Evolutionary conservation across 2,797 vertebrate species (phyloP), one percentile per base, ranked within the genome.

Genomic region (Eupleurogrammus muticus): DNA sequence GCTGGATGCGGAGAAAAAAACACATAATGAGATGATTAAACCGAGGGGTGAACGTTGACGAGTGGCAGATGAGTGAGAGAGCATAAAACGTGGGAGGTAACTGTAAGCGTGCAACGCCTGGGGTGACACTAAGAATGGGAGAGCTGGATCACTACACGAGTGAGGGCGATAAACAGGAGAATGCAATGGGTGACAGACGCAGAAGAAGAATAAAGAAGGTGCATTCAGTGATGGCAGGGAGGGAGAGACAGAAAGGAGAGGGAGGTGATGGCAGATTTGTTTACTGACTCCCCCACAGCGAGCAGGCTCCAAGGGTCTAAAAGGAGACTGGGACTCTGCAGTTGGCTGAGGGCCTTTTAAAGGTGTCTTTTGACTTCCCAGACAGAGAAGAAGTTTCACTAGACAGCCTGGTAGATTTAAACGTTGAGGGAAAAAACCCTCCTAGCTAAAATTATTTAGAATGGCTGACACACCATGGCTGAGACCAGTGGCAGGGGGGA

Each of bases 241-340:
- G 40, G 2, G 28, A 62, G 8, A 60, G 20, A 28, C 1, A 66
- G 11, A 78, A 28, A 38, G 20, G 42, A 65, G 38, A 62, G 66
- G 49, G 66, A 77, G 61, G 73, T 74, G 73, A 78, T 71, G 75
- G 67, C 52, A 72, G 65, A 79, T 70, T 77, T 81, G 80, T 87
- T 83, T 82, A 87, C 79, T 73, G 73, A 72, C 73, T 84, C 71
- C 67, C 79, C 77, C 71, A 81, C 75, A 75, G 74, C 48, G 70
- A 82, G 87, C 74, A 92, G 92, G 92, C 82, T 93, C 90, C 89
- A 81, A 78, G 57, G 90, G 89, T 70, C 73, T 78, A 68, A 75
- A 83, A 77, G 91, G 92, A 91, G 87, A 76, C 81, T 47, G 35
- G 86, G 89, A 87, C 77, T 71, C 36, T 56, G 75, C 56, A 32